Evolutionary conservation across 2,797 vertebrate genomes (phyloP).

Genomic region (Etheostoma nigrum): DNA sequence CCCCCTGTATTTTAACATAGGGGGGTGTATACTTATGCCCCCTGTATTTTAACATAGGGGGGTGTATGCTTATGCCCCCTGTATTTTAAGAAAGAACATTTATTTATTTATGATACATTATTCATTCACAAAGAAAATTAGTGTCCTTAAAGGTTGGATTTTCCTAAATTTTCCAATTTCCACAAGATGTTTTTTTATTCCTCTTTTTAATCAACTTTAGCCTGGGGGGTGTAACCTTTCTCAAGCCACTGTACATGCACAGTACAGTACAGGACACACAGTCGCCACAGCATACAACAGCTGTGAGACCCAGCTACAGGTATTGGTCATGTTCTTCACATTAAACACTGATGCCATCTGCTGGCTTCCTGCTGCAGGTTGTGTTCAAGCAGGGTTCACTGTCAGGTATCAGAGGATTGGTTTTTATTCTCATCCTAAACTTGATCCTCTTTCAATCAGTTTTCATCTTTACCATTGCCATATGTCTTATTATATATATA

Average conservation of each 20-base stretch:
- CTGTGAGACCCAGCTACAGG: neutral
- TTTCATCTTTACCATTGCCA: neutral
- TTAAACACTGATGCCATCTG: constrained; percentile 72
- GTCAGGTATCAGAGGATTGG: neutral
- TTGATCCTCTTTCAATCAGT: neutral
- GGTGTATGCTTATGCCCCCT: no score
- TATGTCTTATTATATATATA: neutral
- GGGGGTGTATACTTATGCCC: no score
- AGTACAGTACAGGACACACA: neutral
- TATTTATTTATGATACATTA: no score
- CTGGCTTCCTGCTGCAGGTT: constrained; percentile 33
- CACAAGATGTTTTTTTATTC: no score
- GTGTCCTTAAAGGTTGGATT: no score
- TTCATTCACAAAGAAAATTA: no score
- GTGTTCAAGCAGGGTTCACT: neutral
- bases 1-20: no score
- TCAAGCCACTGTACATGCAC: neutral
- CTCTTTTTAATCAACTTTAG: no score
- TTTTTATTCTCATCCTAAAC: neutral
- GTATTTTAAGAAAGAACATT: no score
- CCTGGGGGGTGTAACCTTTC: no score
- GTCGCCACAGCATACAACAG: neutral
- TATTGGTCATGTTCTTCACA: neutral
- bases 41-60: no score
- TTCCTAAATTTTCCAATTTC: no score